phyloP scores from a whole-genome alignment of 2,888 invertebrate species.

The Mantis religiosa region DNA sequence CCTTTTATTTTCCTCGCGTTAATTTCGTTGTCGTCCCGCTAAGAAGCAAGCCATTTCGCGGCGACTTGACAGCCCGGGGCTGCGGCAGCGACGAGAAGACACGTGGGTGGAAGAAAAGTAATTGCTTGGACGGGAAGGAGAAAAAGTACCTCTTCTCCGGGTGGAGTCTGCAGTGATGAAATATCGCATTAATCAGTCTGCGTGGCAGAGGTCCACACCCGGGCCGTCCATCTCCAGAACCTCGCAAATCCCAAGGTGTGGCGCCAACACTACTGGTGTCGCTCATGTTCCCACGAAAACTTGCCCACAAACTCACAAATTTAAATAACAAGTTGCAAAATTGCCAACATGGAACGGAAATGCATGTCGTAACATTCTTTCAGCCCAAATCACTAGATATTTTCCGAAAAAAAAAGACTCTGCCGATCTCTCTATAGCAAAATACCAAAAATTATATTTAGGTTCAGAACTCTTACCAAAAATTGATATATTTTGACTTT shows the following conservation, averaged over 20 bases:
- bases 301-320: no score
- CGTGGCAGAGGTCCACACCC: neutral
- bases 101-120: neutral
- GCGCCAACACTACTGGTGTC: no score
- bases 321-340: no score
- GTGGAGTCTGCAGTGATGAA: neutral
- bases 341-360: no score
- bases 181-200: neutral
- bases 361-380: no score
- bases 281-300: neutral
- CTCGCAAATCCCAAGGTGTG: neutral
- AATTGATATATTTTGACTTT: no score
- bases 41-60: neutral
- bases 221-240: neutral
- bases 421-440: no score
- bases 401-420: no score
- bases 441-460: no score
- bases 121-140: neutral
- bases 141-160: no score
- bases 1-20: neutral
- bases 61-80: neutral
- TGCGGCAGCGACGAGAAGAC: neutral
- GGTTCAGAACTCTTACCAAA: no score
- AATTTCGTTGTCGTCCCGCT: neutral
- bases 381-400: no score